Evolutionary conservation across 2,797 vertebrate species (phyloP).

Genomic region (Echiichthys vipera): DNA sequence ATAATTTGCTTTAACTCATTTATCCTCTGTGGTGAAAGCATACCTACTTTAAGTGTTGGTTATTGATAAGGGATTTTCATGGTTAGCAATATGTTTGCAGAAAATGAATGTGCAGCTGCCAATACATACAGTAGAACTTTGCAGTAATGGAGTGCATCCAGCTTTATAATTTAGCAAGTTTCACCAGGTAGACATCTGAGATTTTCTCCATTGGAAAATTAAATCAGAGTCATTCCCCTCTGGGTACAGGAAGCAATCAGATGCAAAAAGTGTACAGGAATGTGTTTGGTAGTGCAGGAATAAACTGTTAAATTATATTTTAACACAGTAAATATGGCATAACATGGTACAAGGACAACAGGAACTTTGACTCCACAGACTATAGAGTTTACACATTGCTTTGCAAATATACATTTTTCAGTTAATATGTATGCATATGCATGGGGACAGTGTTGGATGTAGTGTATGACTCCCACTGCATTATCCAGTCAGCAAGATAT

Average conservation of each 20-base stretch:
- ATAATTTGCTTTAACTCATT: constrained; percentile 66
- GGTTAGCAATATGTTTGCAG: constrained; percentile 51
- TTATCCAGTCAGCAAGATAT: constrained; percentile 73
- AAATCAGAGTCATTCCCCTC: constrained; percentile 18
- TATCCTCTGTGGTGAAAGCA: constrained; percentile 44
- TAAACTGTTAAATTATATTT: constrained; percentile 23
- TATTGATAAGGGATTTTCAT: constrained; percentile 57
- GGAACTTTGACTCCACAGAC: constrained; percentile 8
- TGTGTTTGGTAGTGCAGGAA: constrained; percentile 4
- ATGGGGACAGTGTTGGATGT: constrained; percentile 27
- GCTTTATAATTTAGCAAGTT: constrained; percentile 36
- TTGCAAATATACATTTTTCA: constrained; percentile 55
- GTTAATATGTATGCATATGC: constrained; percentile 40
- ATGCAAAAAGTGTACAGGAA: constrained; percentile 1
- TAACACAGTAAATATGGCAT: constrained; percentile 23
- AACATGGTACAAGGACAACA: constrained; percentile 23
- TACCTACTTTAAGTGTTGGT: constrained; percentile 55
- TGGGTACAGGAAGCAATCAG: constrained; percentile 9
- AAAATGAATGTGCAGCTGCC: constrained; percentile 32
- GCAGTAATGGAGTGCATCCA: constrained; percentile 20
- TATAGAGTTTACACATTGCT: constrained; percentile 19
- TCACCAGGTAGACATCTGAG: constrained; percentile 20
- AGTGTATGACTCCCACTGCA: constrained; percentile 46
- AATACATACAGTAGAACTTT: neutral
- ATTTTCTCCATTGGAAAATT: constrained; percentile 30